Evolutionary conservation across 2,113 vertebrate genomes (phyloP), one percentile per base, ranked within the genome.

Genomic region (Stictonetta naevosa): DNA sequence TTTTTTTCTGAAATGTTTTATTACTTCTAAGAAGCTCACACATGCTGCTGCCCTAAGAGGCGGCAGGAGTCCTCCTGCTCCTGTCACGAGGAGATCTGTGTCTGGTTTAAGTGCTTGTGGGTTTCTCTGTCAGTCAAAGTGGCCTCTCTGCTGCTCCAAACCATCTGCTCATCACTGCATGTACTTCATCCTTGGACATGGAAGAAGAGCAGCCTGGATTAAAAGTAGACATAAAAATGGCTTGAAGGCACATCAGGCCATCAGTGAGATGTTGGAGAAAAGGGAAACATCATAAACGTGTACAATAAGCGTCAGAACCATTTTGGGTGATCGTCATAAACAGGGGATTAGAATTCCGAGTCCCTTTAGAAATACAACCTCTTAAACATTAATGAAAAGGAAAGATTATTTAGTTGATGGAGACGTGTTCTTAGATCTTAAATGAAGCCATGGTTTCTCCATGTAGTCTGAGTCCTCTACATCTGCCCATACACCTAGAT

Each of bases 401-500:
- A 25, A 10, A 84, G 22, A 5, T 59, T 67, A 34, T 59, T 75
- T 25, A 71, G 29, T 15, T 4, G 21, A 46, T 11, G 13, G 20
- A 67, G 56, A 38, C 0, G 0, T 59, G 3, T 71, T 83, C 60
- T 78, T 36, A 71, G 53, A 20, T 88, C 26, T 22, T 28, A 22
- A 2, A 13, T 8, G 40, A 80, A 69, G 23, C n/a, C 5, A 0
- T 55, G 52, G 31, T 84, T 92, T 31, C 58, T 92, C 16, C 1
- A 0, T 10, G 31, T 55, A 44, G 52, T 13, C 46, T 26, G 63
- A 26, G 16, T 50, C 22, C 8, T 66, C 59, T 0, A 0, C 56
- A 66, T 38, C 53, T 74, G 53, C 71, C 68, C 42, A 21, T 28
- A 64, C 78, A 33, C 67, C 23, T 42, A 19, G n/a, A 19, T 59